These are phyloP conservation scores for Hypanus sabinus DNA, from an alignment of 2,113 vertebrate species.

Conservation along the genomic window DNA sequence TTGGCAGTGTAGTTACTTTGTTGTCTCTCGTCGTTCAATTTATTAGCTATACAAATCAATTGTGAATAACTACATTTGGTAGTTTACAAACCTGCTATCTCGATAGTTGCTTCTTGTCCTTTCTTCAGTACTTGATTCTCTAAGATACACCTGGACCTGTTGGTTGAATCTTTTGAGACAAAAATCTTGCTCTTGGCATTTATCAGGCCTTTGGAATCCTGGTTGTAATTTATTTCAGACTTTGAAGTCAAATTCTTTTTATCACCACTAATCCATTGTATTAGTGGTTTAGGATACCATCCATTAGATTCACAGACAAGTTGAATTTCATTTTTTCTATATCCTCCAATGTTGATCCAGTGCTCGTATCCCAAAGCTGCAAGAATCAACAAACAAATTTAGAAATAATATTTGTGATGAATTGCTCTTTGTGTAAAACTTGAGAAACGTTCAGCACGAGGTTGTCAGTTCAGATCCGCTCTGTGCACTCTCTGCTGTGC, in stretches of 20 bases:
- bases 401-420: neutral
- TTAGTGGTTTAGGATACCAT: neutral
- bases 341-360: neutral
- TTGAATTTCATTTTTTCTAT: neutral
- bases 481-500: too few relatives aligned
- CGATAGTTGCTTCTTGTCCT: neutral
- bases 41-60: neutral
- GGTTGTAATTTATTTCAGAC: neutral
- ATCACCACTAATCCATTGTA: neutral
- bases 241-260: neutral
- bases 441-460: neutral
- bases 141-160: conserved; percentile 6
- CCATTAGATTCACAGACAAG: conserved; percentile 12
- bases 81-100: conserved; percentile 11
- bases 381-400: neutral
- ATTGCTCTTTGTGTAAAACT: neutral
- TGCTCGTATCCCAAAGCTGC: neutral
- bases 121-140: neutral
- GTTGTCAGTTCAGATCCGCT: too few relatives aligned
- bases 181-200: neutral
- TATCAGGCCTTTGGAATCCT: neutral
- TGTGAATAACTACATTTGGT: neutral
- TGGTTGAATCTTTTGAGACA: neutral
- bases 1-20: neutral
- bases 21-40: neutral